These are phyloP conservation scores for Pseudolaguvia tuberculata DNA, from an alignment of 2,113 vertebrate species.

Conservation along the genomic window DNA sequence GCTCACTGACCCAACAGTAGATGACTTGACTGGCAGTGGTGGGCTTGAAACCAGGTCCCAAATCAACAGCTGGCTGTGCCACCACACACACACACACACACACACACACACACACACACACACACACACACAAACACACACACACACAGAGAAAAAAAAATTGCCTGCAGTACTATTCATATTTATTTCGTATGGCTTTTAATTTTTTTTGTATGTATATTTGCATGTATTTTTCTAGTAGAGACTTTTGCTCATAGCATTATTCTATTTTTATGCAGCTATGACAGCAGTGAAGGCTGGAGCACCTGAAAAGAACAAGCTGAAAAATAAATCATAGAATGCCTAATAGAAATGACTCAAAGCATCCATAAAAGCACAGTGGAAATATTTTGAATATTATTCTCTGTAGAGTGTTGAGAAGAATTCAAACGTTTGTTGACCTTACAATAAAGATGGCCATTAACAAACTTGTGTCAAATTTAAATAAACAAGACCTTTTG, in stretches of 20 bases:
- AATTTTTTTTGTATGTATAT: too few relatives aligned
- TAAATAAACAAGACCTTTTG: conserved; percentile 42
- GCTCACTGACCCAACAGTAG: too few relatives aligned
- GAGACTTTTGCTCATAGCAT: not conserved
- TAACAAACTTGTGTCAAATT: conserved; percentile 28
- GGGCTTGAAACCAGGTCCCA: too few relatives aligned
- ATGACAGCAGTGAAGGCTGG: conserved; percentile 35
- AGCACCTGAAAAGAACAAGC: conserved; percentile 27
- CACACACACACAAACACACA: too few relatives aligned
- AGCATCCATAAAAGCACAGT: conserved; percentile 14
- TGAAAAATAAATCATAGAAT: conserved; percentile 40
- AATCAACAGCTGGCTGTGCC: too few relatives aligned
- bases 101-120: too few relatives aligned
- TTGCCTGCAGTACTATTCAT: too few relatives aligned
- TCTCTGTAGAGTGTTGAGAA: conserved; percentile 13
- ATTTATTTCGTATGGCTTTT: too few relatives aligned
- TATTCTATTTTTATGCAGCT: conserved; percentile 37
- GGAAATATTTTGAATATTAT: conserved; percentile 16
- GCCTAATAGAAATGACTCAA: conserved; percentile 32
- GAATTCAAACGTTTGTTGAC: conserved; percentile 30
- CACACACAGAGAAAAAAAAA: too few relatives aligned
- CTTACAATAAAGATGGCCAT: conserved; percentile 19
- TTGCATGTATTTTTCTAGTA: too few relatives aligned
- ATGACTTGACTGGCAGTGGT: too few relatives aligned
- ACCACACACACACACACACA: too few relatives aligned